These are phyloP conservation scores for Lepidurus couesii DNA, from an alignment of 1,140 invertebrate genomes.

Conservation along the genomic window DNA sequence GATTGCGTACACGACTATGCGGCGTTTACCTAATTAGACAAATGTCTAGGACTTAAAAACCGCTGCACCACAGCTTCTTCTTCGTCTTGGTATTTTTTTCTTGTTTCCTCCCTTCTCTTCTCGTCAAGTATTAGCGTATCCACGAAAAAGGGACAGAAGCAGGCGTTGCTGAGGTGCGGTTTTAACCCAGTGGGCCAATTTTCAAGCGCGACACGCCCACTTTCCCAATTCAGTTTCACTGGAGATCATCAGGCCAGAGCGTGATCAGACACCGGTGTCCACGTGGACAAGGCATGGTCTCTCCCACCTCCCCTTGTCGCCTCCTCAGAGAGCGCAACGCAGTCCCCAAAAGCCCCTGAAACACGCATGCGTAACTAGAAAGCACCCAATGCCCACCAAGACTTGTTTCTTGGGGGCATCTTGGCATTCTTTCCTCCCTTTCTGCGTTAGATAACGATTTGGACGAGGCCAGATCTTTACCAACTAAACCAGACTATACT, in stretches of 20 bases:
- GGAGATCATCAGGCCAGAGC: not conserved
- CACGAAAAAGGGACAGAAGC: not conserved
- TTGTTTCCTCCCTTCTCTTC: not conserved
- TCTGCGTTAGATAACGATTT: not conserved
- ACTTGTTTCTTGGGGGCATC: not conserved
- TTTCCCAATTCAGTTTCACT: not conserved
- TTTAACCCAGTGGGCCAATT: conserved; percentile 11
- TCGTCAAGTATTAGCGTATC: not conserved
- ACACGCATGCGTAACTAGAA: not conserved
- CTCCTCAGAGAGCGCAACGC: not conserved
- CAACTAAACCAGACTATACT: not conserved
- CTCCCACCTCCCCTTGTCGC: not conserved
- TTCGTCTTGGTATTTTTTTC: not conserved
- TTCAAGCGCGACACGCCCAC: not conserved
- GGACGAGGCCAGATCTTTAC: not conserved
- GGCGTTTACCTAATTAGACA: not conserved
- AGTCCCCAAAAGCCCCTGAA: not conserved
- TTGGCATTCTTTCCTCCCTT: not conserved
- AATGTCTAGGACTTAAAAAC: not conserved
- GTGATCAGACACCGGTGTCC: not conserved
- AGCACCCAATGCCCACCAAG: not conserved
- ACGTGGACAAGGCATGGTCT: not conserved
- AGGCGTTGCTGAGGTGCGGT: not conserved
- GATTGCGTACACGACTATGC: not conserved
- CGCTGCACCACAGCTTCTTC: not conserved